Evolutionary conservation across 2,113 vertebrate species (phyloP), one percentile per base, ranked within the genome.

Genomic region (Labeo rohita): DNA sequence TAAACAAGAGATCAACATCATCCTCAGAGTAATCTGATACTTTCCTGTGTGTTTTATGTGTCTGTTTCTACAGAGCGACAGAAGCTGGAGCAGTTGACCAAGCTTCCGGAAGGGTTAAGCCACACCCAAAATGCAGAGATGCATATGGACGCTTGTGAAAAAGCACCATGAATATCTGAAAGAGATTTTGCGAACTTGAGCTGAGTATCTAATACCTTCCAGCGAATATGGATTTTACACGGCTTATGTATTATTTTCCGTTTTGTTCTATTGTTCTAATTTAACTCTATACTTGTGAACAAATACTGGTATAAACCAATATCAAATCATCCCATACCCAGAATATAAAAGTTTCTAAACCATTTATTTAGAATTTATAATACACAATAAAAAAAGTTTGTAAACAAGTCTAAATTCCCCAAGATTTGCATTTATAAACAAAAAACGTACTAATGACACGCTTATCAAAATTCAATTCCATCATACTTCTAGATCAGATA

Each of bases 71-170:
- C 49, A 95, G 95, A 94, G 84, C 80, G 94, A 56, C 78, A 90
- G 56, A 95, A 93, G 88, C 49, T 91, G 87, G 84, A 89, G 84
- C 92, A 93, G 85, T 83, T 94, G 72, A 39, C 66, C 39, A 47
- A 66, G 34, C 89, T 94, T 4, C 18, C 85, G 7, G 88, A 92
- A 43, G 86, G 92, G 73, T 65, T 93, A 1, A 89, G 87, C 13
- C 74, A 88, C 50, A 3, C 43, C 34, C 54, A 87, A 34, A 28
- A 39, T 15, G 65, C 21, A 80, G 50, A 83, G 13, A 50, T 68
- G 56, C 43, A 18, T 49, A 21, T 63, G 36, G 49, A 77, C 54
- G 16, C 49, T 21, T 34, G 16, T 18, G 74, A 81, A 43, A 73
- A 87, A 18, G 47, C 78, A 79, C 49, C 59, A 23, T 82, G 77